Evolutionary conservation across 2,888 invertebrate species (phyloP).

Genomic region (Operophtera brumata): DNA sequence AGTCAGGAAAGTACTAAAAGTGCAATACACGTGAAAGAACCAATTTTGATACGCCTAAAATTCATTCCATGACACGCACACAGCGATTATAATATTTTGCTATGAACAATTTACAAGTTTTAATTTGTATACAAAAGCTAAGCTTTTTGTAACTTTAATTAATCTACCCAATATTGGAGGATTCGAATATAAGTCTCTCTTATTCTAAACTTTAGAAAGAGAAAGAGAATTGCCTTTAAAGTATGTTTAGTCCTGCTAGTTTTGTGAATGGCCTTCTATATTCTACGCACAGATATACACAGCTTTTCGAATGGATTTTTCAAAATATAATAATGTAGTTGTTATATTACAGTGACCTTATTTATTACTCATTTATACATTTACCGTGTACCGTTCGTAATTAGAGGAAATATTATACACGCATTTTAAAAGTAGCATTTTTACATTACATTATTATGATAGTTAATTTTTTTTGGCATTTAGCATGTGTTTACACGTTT

Average conservation of each 20-base stretch:
- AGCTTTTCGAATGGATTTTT: constrained; percentile 41
- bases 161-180: constrained; percentile 8
- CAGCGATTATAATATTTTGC: constrained; percentile 68
- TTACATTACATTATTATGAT: constrained; percentile 50
- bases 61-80: constrained; percentile 66
- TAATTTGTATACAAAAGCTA: constrained; percentile 56
- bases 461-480: constrained; percentile 39
- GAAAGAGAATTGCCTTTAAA: constrained; percentile 25
- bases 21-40: constrained; percentile 44
- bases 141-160: constrained; percentile 48
- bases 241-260: constrained; percentile 44
- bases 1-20: constrained; percentile 33
- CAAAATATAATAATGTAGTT: constrained; percentile 36
- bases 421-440: constrained; percentile 66
- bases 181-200: constrained; percentile 22
- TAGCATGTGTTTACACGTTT: constrained; percentile 8
- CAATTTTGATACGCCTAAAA: constrained; percentile 62
- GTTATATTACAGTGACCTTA: constrained; percentile 39
- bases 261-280: constrained; percentile 38
- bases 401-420: constrained; percentile 42
- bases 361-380: constrained; percentile 50
- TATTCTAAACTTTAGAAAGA: constrained; percentile 19
- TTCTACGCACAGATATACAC: constrained; percentile 46
- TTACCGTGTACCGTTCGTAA: constrained; percentile 35
- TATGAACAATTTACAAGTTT: constrained; percentile 60